Conservation (phyloP, 1,140 invertebrate genomes). For the Sweltsa coloradensis region DNA sequence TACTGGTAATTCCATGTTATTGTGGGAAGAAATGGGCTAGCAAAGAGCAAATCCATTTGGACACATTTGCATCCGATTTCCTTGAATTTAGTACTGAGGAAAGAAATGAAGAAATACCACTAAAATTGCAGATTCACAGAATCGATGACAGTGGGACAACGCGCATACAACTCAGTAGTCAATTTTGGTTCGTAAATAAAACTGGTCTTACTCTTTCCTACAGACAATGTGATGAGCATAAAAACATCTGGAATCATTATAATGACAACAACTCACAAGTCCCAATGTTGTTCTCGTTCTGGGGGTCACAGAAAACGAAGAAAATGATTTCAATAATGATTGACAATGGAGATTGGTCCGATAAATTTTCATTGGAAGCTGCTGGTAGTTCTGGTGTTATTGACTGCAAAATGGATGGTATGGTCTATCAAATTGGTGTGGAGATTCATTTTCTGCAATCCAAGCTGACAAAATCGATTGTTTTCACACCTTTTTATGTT, state of each 20-base stretch:
- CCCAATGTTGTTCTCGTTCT: too few species aligned
- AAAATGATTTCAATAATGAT: constrained; percentile 78
- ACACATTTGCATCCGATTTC: too few species aligned
- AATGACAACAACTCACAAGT: too few species aligned
- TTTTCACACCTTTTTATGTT: constrained; percentile 91
- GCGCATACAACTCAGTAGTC: too few species aligned
- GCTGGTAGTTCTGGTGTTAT: constrained; percentile 88
- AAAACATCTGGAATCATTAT: too few species aligned
- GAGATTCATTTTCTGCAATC: constrained; percentile 82
- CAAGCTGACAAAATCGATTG: constrained; percentile 90
- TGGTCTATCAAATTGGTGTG: constrained; percentile 79
- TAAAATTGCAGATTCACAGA: too few species aligned
- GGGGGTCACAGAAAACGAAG: too few species aligned
- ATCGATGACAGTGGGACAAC: too few species aligned
- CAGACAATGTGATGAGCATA: too few species aligned
- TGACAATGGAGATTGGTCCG: constrained; percentile 85
- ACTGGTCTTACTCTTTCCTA: constrained; percentile 80
- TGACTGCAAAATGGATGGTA: constrained; percentile 52
- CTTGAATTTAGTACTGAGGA: too few species aligned
- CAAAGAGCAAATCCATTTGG: too few species aligned
- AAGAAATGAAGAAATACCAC: too few species aligned
- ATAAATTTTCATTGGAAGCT: constrained; percentile 93
- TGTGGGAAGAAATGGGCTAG: constrained; percentile 81
- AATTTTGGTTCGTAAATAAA: constrained; percentile 99
- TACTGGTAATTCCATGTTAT: constrained; percentile 59